A percentile compares a stretch with the other conserved stretches of the same genome.
Conservation (phyloP, 2,113 vertebrate species). For the Anarrhichthys ocellatus region DNA sequence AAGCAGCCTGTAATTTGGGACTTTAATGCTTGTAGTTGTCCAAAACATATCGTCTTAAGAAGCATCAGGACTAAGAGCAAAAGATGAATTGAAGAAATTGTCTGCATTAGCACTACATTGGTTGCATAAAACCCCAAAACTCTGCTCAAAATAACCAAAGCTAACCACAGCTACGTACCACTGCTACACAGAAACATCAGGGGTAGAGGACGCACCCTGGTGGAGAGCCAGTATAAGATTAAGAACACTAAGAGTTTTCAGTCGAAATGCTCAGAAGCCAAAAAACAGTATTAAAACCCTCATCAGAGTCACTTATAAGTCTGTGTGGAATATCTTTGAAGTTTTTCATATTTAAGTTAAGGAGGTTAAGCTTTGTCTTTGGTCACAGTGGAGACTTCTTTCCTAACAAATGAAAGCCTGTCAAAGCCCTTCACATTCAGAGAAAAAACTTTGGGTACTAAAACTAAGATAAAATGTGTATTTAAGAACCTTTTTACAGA, state of each 20-base stretch:
- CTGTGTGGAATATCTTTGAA: neutral
- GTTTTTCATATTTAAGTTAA: neutral
- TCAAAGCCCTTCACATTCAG: neutral
- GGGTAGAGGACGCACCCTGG: constrained; percentile 6
- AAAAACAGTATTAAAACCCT: constrained; percentile 6
- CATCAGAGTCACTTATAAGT: neutral
- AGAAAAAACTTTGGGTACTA: constrained; percentile 7
- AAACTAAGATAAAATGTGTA: constrained; percentile 4
- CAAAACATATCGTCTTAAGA: neutral
- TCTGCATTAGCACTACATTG: constrained; percentile 23
- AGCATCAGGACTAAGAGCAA: neutral
- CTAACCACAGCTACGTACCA: neutral
- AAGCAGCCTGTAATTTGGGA: neutral
- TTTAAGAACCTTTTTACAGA: constrained; percentile 8
- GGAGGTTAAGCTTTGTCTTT: constrained; percentile 14
- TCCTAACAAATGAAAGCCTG: constrained; percentile 20
- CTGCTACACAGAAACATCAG: constrained; percentile 1
- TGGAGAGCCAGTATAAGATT: constrained; percentile 22
- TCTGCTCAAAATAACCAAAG: neutral
- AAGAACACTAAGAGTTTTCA: constrained; percentile 4
- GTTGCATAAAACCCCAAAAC: constrained; percentile 13
- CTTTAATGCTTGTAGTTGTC: constrained; percentile 20
- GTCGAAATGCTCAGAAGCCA: constrained; percentile 18
- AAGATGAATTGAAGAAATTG: neutral
- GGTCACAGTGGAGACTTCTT: constrained; percentile 1